Conservation (phyloP, 2,797 vertebrate species). For the Gadopsis bispinosus region DNA sequence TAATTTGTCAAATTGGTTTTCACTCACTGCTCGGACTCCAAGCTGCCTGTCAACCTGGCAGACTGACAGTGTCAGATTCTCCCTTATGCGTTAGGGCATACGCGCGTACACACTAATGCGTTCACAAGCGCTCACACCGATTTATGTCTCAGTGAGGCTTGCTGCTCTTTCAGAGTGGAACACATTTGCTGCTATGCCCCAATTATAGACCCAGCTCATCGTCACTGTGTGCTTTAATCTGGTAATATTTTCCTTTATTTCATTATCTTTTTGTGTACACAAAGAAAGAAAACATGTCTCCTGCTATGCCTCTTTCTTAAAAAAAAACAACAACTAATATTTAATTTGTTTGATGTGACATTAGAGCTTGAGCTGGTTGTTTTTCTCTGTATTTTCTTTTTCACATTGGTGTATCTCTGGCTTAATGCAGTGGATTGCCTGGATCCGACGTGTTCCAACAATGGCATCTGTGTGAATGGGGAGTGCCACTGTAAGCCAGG, state of each 20-base stretch:
- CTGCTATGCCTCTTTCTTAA: constrained; percentile 20
- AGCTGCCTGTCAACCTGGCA: constrained; percentile 87
- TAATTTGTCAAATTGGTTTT: constrained; percentile 90
- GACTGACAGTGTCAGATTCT: constrained; percentile 87
- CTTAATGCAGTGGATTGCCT: constrained; percentile 92
- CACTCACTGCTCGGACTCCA: constrained; percentile 83
- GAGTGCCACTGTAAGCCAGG: constrained; percentile 98
- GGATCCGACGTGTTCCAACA: constrained; percentile 96
- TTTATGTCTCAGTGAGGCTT: constrained; percentile 50
- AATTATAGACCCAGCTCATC: constrained; percentile 61
- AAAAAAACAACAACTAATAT: constrained; percentile 1
- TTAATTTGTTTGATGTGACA: constrained; percentile 44
- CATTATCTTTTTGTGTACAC: constrained; percentile 57
- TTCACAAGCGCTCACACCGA: constrained; percentile 39
- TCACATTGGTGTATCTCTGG: constrained; percentile 28
- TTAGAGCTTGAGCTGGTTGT: constrained; percentile 21
- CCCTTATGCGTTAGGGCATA: constrained; percentile 63
- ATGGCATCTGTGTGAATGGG: constrained; percentile 96
- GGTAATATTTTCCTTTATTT: constrained; percentile 61
- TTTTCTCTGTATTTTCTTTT: constrained; percentile 10
- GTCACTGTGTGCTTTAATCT: constrained; percentile 71
- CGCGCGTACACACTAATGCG: constrained; percentile 41
- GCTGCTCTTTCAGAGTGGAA: constrained; percentile 47
- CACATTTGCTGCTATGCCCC: constrained; percentile 49
- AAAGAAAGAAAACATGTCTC: constrained; percentile 58